Evolutionary conservation across 2,888 invertebrate species (phyloP), one percentile per base, ranked within the genome.

Genomic region (Petrophora chlorosata): DNA sequence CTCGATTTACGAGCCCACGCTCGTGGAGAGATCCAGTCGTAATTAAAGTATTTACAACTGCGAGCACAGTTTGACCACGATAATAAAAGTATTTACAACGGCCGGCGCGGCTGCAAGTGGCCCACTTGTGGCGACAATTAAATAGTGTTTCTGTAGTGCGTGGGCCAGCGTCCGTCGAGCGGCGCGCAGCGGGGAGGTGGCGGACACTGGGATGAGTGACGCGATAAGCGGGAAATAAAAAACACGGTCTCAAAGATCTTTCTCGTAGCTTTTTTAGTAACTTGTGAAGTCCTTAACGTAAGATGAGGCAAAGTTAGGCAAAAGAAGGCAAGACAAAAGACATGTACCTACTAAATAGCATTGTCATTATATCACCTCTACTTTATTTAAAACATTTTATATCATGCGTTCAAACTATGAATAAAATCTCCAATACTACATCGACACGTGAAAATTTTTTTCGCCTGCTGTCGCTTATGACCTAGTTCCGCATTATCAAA

Each of bases 101-200:
- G 8, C 10, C n/a, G 30, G 14, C 8, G 28, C 2, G 28, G 23
- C 14, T 5, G 10, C 35, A 40, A 47, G 34, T 32, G 36, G 13
- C 9, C 23, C 35, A 41, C 30, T 48, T 44, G 45, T 23, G 35
- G 44, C 44, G 63, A 70, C 70, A 72, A 73, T 76, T 75, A 75
- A 72, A 71, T 67, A 69, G 65, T 67, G 65, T 71, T 70, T 66
- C 26, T 26, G 36, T 17, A 63, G 15, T 16, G 26, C 26, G 63
- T 48, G 63, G 7, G 12, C 41, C 3, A 7, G 30, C 25, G 23
- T 14, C 25, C 33, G 22, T 1, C 34, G 10, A 12, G 19, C 9
- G n/a, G 30, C 1, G 16, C n/a, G 16, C 9, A 2, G 5, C 1
- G 13, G 28, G 5, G 5, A 0, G 12, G 28, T 19, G 7, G 25